Percentiles rank a stretch among this genome's conserved stretches.
Evolutionary conservation across 2,888 invertebrate genomes (phyloP).

Genomic region (Pterobdella sp.): DNA sequence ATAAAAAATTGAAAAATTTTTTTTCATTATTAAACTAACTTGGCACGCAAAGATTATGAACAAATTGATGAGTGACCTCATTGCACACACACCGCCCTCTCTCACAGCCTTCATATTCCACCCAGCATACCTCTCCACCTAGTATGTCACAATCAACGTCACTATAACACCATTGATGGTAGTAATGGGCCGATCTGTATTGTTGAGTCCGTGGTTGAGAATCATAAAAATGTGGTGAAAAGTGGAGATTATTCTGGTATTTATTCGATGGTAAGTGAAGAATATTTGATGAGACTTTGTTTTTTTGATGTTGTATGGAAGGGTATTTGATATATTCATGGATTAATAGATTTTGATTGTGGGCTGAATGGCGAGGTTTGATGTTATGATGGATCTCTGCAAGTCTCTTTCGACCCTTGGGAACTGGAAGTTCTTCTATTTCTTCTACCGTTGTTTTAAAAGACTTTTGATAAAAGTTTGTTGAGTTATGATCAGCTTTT

Average conservation of each 20-base stretch:
- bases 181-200: not conserved
- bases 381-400: no score
- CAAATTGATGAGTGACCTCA: slow-evolving; percentile 27
- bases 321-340: not conserved
- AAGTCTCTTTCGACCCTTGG: no score
- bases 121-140: slow-evolving; percentile 35
- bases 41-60: slow-evolving; percentile 22
- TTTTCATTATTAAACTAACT: slow-evolving; percentile 22
- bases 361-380: no score
- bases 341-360: no score
- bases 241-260: no score
- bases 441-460: no score
- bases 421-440: no score
- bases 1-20: no score
- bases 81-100: slow-evolving; percentile 36
- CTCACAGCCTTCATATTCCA: slow-evolving; percentile 35
- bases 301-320: not conserved
- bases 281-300: no score
- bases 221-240: not conserved
- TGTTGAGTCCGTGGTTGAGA: not conserved
- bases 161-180: not conserved
- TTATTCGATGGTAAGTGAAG: no score
- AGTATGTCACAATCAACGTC: slow-evolving; percentile 26
- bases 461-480: no score
- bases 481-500: no score